Evolutionary conservation across 2,888 invertebrate genomes (phyloP).

Genomic region (Coleophora flavipennella): DNA sequence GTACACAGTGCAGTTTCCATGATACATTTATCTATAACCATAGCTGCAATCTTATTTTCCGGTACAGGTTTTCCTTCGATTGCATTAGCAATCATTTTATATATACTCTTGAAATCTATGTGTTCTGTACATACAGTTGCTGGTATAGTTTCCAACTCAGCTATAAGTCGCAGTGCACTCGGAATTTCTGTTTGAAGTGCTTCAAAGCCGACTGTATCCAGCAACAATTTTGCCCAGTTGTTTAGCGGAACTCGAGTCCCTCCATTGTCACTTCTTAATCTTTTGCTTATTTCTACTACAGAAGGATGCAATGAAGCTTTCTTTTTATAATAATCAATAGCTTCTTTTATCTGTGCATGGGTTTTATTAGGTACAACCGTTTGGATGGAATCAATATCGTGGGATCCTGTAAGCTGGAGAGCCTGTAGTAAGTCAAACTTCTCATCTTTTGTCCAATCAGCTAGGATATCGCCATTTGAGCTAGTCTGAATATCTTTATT

Average conservation of each 20-base stretch:
- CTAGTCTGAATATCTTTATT: no score
- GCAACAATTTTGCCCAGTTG: conserved; percentile 44
- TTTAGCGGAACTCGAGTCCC: conserved; percentile 32
- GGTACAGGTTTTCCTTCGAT: conserved; percentile 47
- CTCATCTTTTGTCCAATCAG: conserved; percentile 46
- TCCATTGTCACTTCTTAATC: conserved; percentile 12
- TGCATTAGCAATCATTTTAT: conserved; percentile 48
- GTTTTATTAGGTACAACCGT: conserved; percentile 30
- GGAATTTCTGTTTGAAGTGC: conserved; percentile 44
- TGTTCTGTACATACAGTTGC: conserved; percentile 24
- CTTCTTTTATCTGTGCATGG: conserved; percentile 27
- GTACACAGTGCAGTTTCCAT: conserved; percentile 43
- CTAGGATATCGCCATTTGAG: background rate
- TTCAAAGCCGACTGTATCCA: conserved; percentile 29
- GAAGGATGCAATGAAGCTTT: conserved; percentile 21
- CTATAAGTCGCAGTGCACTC: conserved; percentile 44
- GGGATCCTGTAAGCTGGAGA: conserved; percentile 29
- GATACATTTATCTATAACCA: conserved; percentile 42
- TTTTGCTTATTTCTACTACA: conserved; percentile 11
- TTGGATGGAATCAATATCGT: conserved; percentile 26
- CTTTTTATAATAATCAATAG: conserved; percentile 32
- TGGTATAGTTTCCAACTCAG: conserved; percentile 49
- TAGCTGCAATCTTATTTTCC: conserved; percentile 23
- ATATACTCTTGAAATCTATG: conserved; percentile 44
- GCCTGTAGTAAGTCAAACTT: conserved; percentile 36